Base-by-base conservation (phyloP, 2,888 invertebrate genomes). In the Nemotelus nigrinus region DNA sequence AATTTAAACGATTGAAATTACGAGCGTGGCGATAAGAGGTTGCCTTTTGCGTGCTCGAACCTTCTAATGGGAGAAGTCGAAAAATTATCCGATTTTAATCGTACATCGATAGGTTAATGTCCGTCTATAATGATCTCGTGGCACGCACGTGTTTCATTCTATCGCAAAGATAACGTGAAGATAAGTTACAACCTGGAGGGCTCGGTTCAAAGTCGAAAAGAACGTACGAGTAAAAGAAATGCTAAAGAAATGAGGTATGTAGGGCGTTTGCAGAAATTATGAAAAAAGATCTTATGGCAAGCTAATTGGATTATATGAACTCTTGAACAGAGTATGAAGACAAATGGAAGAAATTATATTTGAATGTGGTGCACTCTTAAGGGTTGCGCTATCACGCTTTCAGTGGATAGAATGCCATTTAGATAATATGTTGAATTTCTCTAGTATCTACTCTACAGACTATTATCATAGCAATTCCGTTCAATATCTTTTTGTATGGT, bases 31-130 rank as follows among this genome's bases (percentile, higher is more conserved):
- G 25, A 25, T 7, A 5, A 5, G 6, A 50, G 50, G 65, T 65
- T 44, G 10, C 47, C 65, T 47, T 65, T 65, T 44, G 65, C 65
- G 65, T 65, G 65, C 65, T 3, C 6, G 5, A 65, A 47, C 47
- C 65, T 65, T 65, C 25, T 63, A 25, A 10, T 10, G 7, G 47
- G 47, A 39, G 6, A 65, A 65, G 45, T 47, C 65, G 65, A 65
- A 65, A 65, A 65, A 65, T 65, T 47, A n/a, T n/a, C 65, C 47
- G 65, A 65, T 65, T 65, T 65, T 45, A 65, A 65, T 65, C 47
- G 47, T 47, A 65, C 47, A 47, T 65, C 65, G 47, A 65, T 65
- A 65, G 65, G 65, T 65, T 65, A 65, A 65, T 47, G 65, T 65
- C 47, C 65, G 44, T n/a, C 41, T 65, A 45, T 65, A 65, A 65